Conservation (phyloP, 2,888 invertebrate species). For the Nephrotoma flavescens region DNA sequence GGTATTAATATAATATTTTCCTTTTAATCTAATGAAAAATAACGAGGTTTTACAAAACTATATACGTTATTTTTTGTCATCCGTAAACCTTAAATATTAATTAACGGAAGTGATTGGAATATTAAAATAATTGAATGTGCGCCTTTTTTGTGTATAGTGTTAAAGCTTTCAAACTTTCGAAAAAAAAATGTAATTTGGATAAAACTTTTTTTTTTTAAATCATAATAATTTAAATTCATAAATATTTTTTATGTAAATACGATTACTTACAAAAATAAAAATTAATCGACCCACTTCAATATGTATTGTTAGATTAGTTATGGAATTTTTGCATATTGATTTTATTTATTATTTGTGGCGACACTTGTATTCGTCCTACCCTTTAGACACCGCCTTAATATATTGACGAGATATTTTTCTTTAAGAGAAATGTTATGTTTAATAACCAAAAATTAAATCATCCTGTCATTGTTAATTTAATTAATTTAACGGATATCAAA, state of each 20-base stretch:
- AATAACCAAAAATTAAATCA: neutral
- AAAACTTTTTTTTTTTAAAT: neutral
- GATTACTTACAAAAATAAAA: neutral
- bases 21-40: neutral
- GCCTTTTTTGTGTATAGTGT: neutral
- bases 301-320: neutral
- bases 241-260: neutral
- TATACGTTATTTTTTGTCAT: neutral
- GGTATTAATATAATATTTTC: neutral
- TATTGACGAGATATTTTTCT: neutral
- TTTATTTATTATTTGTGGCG: neutral
- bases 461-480: neutral
- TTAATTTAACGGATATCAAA: neutral
- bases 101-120: neutral
- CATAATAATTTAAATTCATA: neutral
- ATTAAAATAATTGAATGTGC: neutral
- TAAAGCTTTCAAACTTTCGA: neutral
- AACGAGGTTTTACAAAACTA: neutral
- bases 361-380: neutral
- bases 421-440: neutral
- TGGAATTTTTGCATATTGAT: neutral
- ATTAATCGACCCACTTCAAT: neutral
- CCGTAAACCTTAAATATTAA: neutral
- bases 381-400: neutral
- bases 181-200: neutral